Percentiles rank a stretch among this genome's conserved stretches.
Evolutionary conservation across 1,140 invertebrate genomes (phyloP).

Genomic region (Monochamus saltuarius): DNA sequence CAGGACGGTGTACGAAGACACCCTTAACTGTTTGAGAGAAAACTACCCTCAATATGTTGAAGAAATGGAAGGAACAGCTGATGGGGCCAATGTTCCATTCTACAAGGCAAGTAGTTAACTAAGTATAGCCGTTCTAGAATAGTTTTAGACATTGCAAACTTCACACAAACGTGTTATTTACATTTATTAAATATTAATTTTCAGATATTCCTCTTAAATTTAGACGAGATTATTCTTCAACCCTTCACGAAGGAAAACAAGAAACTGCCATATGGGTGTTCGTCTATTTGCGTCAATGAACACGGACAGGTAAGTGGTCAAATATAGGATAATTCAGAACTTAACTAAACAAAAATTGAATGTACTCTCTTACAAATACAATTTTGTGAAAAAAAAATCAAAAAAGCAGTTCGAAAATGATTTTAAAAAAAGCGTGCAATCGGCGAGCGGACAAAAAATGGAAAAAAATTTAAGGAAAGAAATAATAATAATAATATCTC

Average conservation of each 20-base stretch:
- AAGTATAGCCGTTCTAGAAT: too few relatives aligned
- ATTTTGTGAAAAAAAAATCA: too few relatives aligned
- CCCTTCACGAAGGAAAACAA: conserved; percentile 54
- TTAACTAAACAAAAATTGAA: background rate
- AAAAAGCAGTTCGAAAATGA: too few relatives aligned
- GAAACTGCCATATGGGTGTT: conserved; percentile 72
- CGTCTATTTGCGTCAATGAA: conserved; percentile 72
- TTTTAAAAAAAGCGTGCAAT: too few relatives aligned
- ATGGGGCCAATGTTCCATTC: conserved; percentile 80
- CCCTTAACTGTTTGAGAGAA: conserved; percentile 63
- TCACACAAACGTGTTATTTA: too few relatives aligned
- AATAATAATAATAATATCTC: too few relatives aligned
- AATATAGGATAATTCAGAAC: background rate
- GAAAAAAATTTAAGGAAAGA: too few relatives aligned
- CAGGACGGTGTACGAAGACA: conserved; percentile 70
- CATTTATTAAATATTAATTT: too few relatives aligned
- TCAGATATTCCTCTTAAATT: conserved; percentile 79
- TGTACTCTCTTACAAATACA: too few relatives aligned
- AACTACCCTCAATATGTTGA: conserved; percentile 79
- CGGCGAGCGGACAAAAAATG: too few relatives aligned
- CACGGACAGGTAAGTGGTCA: conserved; percentile 55
- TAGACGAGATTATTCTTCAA: conserved; percentile 75
- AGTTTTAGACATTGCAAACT: too few relatives aligned
- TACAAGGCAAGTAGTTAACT: conserved; percentile 62
- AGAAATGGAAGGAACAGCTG: conserved; percentile 81